Conservation (phyloP, 2,888 invertebrate species). For the Hesperia comma region DNA sequence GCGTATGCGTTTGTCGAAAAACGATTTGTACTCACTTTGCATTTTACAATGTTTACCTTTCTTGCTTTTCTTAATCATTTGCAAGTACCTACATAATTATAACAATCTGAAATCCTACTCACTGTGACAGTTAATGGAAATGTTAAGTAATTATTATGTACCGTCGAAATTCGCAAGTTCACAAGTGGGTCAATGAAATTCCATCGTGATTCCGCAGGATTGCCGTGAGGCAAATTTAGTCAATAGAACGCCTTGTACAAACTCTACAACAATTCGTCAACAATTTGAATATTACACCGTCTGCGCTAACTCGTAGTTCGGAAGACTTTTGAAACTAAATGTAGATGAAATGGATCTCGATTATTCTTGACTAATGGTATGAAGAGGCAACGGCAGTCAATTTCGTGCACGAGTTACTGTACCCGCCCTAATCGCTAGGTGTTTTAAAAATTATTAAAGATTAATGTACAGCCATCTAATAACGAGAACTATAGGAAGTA, state of each 20-base stretch:
- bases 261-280: slow-evolving; percentile 30
- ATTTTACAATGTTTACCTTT: too few relatives aligned
- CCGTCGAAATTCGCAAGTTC: slow-evolving; percentile 13
- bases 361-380: slow-evolving; percentile 1
- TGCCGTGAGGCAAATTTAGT: slow-evolving; percentile 27
- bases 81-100: too few relatives aligned
- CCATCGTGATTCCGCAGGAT: slow-evolving; percentile 21
- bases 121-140: not conserved
- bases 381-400: too few relatives aligned
- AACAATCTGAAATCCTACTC: too few relatives aligned
- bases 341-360: slow-evolving; percentile 6
- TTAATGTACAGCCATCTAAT: too few relatives aligned
- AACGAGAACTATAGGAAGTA: too few relatives aligned
- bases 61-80: too few relatives aligned
- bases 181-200: slow-evolving; percentile 24
- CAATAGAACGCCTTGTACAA: slow-evolving; percentile 26
- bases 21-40: too few relatives aligned
- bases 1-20: too few relatives aligned
- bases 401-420: too few relatives aligned
- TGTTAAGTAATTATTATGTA: not conserved
- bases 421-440: too few relatives aligned
- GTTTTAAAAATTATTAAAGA: too few relatives aligned
- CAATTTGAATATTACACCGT: slow-evolving; percentile 34
- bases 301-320: not conserved
- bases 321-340: not conserved